Conservation (phyloP, 2,888 invertebrate species). For the Volucella inanis region DNA sequence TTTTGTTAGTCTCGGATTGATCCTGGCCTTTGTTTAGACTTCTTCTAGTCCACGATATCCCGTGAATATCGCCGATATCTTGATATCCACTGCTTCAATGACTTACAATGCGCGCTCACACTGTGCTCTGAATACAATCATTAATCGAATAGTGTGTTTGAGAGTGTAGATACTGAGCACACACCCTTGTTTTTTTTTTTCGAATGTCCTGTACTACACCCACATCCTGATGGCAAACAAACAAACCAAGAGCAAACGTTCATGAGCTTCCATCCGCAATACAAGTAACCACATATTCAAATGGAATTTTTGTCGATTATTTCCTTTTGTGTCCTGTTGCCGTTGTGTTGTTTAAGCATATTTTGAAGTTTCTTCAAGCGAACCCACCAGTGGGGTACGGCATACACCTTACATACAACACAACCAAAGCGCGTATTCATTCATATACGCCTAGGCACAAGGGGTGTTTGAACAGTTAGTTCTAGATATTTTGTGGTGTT, state of each 20-base stretch:
- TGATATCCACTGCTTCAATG: slow-evolving; percentile 14
- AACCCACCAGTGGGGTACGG: slow-evolving; percentile 56
- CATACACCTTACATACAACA: not conserved
- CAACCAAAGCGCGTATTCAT: too few relatives aligned
- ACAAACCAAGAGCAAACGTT: slow-evolving; percentile 9
- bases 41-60: not conserved
- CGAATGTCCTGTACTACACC: slow-evolving; percentile 36
- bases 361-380: slow-evolving; percentile 70
- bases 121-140: slow-evolving; percentile 39
- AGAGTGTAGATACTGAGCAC: slow-evolving; percentile 2
- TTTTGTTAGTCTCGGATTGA: slow-evolving; percentile 31
- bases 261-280: slow-evolving; percentile 55
- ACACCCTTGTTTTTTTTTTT: slow-evolving; percentile 57
- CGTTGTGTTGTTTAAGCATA: slow-evolving; percentile 20
- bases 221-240: slow-evolving; percentile 27
- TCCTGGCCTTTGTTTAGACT: not conserved
- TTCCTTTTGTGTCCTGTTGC: too few relatives aligned
- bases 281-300: slow-evolving; percentile 54
- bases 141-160: slow-evolving; percentile 42
- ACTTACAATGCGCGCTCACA: slow-evolving; percentile 50
- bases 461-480: slow-evolving; percentile 64
- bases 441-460: slow-evolving; percentile 4
- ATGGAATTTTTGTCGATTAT: slow-evolving; percentile 44
- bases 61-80: not conserved
- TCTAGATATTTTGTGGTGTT: slow-evolving; percentile 46